phyloP scores from a whole-genome alignment of 2,113 vertebrate species.

The Lichenostomus cassidix region DNA sequence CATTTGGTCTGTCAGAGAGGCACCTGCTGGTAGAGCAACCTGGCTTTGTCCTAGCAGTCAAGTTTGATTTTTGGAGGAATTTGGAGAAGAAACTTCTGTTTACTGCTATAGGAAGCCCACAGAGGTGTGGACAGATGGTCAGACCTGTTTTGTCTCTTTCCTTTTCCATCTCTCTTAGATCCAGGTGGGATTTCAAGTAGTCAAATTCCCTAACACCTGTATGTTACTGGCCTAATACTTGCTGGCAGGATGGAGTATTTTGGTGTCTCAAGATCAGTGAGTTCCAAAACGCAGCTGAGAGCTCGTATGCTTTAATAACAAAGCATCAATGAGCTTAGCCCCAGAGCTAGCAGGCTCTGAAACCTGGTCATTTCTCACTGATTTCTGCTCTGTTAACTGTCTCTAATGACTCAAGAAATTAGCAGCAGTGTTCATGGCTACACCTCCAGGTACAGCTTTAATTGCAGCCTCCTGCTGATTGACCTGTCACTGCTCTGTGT shows the following conservation, averaged over 20 bases:
- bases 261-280: not conserved
- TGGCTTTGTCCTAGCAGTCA: not conserved
- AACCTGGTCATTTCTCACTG: not conserved
- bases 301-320: fast-evolving
- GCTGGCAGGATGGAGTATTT: not conserved
- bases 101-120: not conserved
- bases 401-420: not conserved
- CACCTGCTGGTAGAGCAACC: not conserved
- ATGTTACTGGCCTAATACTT: not conserved
- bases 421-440: not conserved
- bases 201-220: not conserved
- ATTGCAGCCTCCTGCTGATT: not conserved
- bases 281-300: not conserved
- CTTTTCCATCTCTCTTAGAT: not conserved
- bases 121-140: not conserved
- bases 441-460: not conserved
- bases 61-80: not conserved
- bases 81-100: not conserved
- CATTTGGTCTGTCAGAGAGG: not conserved
- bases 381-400: not conserved
- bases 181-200: not conserved
- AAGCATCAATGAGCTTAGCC: not conserved
- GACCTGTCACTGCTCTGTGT: not conserved
- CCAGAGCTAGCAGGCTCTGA: not conserved
- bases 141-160: not conserved